Conservation (phyloP, 53 echinoderm and acorn worm genomes). For the Holothuria leucospilota region DNA sequence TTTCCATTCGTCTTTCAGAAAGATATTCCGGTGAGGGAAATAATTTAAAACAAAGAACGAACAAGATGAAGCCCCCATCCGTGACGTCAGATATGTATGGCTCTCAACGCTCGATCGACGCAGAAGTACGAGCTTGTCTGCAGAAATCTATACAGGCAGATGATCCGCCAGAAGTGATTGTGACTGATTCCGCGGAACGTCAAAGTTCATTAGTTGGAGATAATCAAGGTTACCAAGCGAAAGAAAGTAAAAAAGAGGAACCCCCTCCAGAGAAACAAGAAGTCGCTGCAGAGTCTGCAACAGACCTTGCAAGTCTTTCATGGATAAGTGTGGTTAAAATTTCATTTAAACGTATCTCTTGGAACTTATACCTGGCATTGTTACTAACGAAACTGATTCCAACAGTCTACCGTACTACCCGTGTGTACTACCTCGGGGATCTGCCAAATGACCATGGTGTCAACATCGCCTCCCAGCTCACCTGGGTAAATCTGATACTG, state of each 20-base stretch:
- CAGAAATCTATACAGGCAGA: neutral
- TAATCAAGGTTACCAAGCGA: neutral
- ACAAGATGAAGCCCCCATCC: slow-evolving; percentile 14
- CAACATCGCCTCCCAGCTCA: slow-evolving; percentile 37
- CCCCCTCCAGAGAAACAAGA: no score
- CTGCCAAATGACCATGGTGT: slow-evolving; percentile 31
- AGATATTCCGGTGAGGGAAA: no score
- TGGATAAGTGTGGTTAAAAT: neutral
- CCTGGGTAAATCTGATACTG: slow-evolving; percentile 35
- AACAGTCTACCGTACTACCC: slow-evolving; percentile 14
- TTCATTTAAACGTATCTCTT: neutral
- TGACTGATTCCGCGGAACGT: neutral
- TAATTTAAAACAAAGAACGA: neutral
- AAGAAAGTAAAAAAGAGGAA: neutral
- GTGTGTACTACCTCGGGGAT: slow-evolving; percentile 38
- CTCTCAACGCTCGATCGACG: slow-evolving; percentile 19
- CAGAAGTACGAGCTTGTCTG: neutral
- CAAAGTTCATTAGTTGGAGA: slow-evolving; percentile 4
- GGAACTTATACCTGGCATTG: slow-evolving; percentile 18
- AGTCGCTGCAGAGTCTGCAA: no score
- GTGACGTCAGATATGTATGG: slow-evolving; percentile 25
- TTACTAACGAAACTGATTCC: slow-evolving; percentile 30
- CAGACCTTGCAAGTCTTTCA: no score
- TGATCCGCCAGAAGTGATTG: neutral
- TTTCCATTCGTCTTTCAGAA: no score